Percentiles rank a stretch among this genome's conserved stretches.
Conservation (phyloP, 2,113 vertebrate species). For the Morone saxatilis region DNA sequence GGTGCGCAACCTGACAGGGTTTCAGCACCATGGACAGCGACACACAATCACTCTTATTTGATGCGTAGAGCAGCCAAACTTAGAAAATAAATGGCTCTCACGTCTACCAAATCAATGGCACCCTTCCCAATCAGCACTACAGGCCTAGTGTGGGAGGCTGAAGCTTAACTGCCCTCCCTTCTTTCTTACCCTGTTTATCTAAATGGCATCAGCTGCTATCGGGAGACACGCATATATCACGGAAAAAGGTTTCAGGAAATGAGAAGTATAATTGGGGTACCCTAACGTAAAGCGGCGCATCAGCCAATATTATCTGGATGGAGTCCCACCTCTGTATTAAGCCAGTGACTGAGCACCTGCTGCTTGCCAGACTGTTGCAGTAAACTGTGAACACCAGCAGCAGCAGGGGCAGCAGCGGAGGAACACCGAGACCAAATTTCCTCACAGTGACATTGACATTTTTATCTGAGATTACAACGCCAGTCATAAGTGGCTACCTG, state of each 20-base stretch:
- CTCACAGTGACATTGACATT: constrained; percentile 69
- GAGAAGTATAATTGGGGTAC: constrained; percentile 60
- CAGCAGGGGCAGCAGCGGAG: constrained; percentile 38
- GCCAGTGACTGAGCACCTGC: constrained; percentile 81
- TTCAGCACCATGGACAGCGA: constrained; percentile 75
- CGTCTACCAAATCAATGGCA: constrained; percentile 23
- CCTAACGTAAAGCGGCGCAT: constrained; percentile 49
- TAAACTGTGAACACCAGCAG: constrained; percentile 63
- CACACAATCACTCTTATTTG: neutral
- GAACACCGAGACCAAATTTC: constrained; percentile 35
- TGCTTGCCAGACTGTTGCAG: constrained; percentile 83
- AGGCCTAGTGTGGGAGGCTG: constrained; percentile 49
- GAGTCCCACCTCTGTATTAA: constrained; percentile 75
- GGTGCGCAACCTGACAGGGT: neutral
- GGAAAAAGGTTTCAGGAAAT: constrained; percentile 59
- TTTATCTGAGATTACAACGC: constrained; percentile 58
- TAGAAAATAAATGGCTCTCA: constrained; percentile 4
- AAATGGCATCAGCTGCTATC: constrained; percentile 58
- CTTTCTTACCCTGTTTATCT: constrained; percentile 38
- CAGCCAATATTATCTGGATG: constrained; percentile 76
- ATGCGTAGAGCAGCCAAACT: neutral
- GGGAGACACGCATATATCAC: constrained; percentile 51
- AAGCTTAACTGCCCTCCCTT: constrained; percentile 12
- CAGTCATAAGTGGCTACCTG: constrained; percentile 14
- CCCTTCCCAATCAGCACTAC: constrained; percentile 14